Conservation (phyloP, 92 coral and sea anemone genomes). For the Zoanthus solanderi region DNA sequence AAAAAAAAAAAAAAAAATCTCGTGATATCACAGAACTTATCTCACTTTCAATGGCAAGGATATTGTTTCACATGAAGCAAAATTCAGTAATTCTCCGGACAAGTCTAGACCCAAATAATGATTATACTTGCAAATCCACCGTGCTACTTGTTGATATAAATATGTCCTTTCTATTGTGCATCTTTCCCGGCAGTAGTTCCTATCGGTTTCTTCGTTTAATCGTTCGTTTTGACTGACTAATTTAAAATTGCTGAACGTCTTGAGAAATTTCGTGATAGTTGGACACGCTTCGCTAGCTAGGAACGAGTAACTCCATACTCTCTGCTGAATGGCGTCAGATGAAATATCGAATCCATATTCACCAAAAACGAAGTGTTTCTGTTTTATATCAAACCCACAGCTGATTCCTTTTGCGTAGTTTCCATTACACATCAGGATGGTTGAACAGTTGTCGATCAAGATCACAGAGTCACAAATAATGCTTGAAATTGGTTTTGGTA, state of each 20-base stretch:
- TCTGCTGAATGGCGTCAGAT: not conserved
- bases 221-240: not conserved
- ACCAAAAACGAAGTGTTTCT: conserved; percentile 35
- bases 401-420: conserved; percentile 28
- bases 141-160: conserved; percentile 37
- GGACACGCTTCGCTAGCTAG: conserved; percentile 23
- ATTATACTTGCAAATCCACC: conserved; percentile 47
- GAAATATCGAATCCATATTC: conserved; percentile 17
- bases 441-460: conserved; percentile 15
- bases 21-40: not conserved
- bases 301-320: conserved; percentile 20
- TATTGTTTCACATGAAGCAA: not conserved
- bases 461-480: conserved; percentile 31
- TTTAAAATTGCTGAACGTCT: not conserved
- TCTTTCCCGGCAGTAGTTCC: conserved; percentile 7
- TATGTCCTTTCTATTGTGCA: conserved; percentile 10
- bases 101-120: conserved; percentile 17
- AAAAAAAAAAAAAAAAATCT: too few relatives aligned
- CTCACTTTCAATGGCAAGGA: conserved; percentile 28
- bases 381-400: conserved; percentile 32
- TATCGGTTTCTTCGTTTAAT: not conserved
- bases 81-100: not conserved
- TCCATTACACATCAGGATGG: conserved; percentile 24
- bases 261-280: conserved; percentile 11
- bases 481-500: conserved; percentile 36